Evolutionary conservation across 2,797 vertebrate genomes (phyloP), one percentile per base, ranked within the genome.

Genomic region (Pipistrellus pipistrellus): DNA sequence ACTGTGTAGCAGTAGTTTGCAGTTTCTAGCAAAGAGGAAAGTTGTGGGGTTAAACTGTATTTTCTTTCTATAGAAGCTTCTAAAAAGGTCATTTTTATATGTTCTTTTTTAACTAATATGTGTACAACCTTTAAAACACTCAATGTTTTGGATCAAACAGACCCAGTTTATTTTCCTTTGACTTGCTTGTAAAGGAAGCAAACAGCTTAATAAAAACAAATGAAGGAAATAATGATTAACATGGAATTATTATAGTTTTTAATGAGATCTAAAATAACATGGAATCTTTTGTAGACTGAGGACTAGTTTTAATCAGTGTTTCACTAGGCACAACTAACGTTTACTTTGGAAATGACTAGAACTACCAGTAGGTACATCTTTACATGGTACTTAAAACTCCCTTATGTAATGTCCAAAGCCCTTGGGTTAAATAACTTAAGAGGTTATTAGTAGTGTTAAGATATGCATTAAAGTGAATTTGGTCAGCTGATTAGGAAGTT

Each of bases 41-140:
- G 97, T 98, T 98, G 98, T 98, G 98, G 98, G 98, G 97, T 98
- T 98, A 98, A 98, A 98, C 98, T 98, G 98, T 98, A 98, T 98
- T 98, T 98, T 98, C 98, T 98, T 98, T 98, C 98, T 98, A 98
- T 98, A 98, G 98, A 98, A 97, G 98, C 98, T 98, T 98, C 98
- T 98, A 98, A 98, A 98, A 98, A 98, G 97, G 98, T 98, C n/a
- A 98, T 98, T 98, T 98, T 98, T 98, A 98, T 98, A 98, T 98
- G 97, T 98, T 98, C 98, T 98, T 98, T 98, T 98, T 98, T 98
- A 98, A 98, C 98, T 96, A 98, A 98, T 98, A 98, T 97, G 97
- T 98, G 98, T 98, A 98, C 98, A 97, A 98, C 98, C 98, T 98
- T 98, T 98, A 98, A 98, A 97, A 98, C 97, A 98, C n/a, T 98